phyloP scores from a whole-genome alignment of 1,140 invertebrate genomes.

The Rhopalosiphum padi region DNA sequence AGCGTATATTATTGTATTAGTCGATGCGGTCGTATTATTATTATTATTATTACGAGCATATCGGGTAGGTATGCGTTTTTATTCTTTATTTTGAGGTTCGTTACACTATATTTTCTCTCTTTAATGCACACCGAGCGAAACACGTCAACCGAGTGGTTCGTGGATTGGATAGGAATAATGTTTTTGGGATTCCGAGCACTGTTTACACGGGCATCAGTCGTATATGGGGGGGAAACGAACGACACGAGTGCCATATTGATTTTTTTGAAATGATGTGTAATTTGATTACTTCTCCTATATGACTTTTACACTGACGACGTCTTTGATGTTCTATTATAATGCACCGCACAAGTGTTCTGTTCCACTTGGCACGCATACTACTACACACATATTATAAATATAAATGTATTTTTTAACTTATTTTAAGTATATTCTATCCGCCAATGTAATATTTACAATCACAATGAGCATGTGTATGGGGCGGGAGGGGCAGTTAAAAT shows the following conservation, averaged over 20 bases:
- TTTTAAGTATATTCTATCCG: background rate
- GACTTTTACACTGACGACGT: background rate
- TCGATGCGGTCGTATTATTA: background rate
- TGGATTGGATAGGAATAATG: background rate
- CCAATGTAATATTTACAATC: background rate
- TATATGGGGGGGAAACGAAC: background rate
- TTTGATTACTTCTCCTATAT: conserved; percentile 16
- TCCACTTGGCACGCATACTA: background rate
- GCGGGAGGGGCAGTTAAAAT: background rate
- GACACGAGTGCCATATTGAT: background rate
- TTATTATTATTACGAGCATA: background rate
- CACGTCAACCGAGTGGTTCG: background rate
- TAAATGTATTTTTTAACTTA: background rate
- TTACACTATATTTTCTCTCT: conserved; percentile 6
- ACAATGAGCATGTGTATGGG: background rate
- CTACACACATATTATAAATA: background rate
- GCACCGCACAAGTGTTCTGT: background rate
- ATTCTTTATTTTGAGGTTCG: conserved; percentile 1
- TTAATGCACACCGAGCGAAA: background rate
- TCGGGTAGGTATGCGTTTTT: background rate
- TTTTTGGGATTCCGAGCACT: conserved; percentile 24
- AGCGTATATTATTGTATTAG: background rate
- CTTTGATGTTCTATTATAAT: conserved; percentile 19
- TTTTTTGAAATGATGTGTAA: conserved; percentile 24
- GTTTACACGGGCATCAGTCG: background rate